Evolutionary conservation across 2,113 vertebrate species (phyloP).

Genomic region (Pipra filicauda): DNA sequence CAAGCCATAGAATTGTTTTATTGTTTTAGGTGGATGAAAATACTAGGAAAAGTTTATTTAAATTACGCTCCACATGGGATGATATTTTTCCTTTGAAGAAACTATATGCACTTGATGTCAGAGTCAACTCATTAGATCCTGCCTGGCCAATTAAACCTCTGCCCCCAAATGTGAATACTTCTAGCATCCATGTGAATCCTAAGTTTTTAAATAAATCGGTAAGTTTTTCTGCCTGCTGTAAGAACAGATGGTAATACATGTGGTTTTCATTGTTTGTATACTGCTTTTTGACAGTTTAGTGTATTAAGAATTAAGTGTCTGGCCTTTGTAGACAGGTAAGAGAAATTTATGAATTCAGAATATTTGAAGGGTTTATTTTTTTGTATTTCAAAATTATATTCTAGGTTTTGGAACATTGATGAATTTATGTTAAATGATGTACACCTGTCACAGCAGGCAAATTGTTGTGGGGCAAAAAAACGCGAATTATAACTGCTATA

Average conservation of each 20-base stretch:
- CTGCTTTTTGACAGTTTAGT: not conserved
- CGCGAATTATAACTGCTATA: not conserved
- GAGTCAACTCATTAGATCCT: conserved; percentile 94
- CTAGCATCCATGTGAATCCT: conserved; percentile 99
- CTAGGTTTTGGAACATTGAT: not conserved
- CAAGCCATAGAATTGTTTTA: conserved; percentile 87
- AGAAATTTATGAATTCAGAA: not conserved
- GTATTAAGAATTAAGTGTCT: not conserved
- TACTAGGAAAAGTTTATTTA: conserved; percentile 99
- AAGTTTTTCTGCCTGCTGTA: conserved; percentile 70
- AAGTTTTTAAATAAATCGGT: conserved; percentile 97
- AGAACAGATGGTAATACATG: not conserved
- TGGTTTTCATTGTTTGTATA: conserved; percentile 22
- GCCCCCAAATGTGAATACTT: conserved; percentile 90
- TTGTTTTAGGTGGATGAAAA: conserved; percentile 98
- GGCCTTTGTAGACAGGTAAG: conserved; percentile 1
- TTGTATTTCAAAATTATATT: not conserved
- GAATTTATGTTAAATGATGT: not conserved
- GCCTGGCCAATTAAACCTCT: conserved; percentile 98
- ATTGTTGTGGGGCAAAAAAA: not conserved
- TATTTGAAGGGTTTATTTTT: not conserved
- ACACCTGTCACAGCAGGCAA: not conserved
- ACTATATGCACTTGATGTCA: conserved; percentile 92
- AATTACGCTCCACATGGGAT: conserved; percentile 98
- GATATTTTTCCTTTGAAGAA: conserved; percentile 97